Evolutionary conservation across 2,888 invertebrate genomes (phyloP).

Genomic region (Nephrotoma appendiculata): DNA sequence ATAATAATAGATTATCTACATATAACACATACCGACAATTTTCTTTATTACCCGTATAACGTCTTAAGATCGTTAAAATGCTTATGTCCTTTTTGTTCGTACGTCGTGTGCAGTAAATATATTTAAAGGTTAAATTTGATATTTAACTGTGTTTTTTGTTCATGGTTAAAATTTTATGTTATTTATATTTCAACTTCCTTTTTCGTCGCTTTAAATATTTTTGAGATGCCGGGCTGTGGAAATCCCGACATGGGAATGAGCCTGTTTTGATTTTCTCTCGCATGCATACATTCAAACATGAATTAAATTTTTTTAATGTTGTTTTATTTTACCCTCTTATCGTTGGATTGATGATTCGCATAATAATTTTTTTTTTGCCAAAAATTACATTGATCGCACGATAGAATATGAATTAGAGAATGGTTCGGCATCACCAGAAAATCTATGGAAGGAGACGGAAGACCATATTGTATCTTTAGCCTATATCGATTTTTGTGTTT

Average conservation of each 20-base stretch:
- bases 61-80: not conserved
- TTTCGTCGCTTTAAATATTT: not conserved
- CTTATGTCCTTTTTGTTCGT: not conserved
- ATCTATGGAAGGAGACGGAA: not conserved
- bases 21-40: not conserved
- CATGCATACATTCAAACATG: not conserved
- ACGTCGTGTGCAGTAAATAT: not conserved
- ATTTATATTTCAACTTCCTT: not conserved
- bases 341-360: not conserved
- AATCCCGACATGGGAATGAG: not conserved
- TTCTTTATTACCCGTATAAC: not conserved
- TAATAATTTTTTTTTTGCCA: not conserved
- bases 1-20: not conserved
- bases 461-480: not conserved
- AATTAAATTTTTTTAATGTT: not conserved
- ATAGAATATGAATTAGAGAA: not conserved
- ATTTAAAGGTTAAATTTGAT: not conserved
- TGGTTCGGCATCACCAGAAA: not conserved
- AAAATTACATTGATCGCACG: not conserved
- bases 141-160: not conserved
- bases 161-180: not conserved
- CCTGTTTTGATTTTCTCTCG: not conserved
- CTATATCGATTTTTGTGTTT: not conserved
- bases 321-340: not conserved
- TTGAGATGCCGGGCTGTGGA: not conserved